Percentiles rank a stretch among this genome's conserved stretches.
Conservation (phyloP, 2,113 vertebrate species). For the Entosphenus tridentatus region DNA sequence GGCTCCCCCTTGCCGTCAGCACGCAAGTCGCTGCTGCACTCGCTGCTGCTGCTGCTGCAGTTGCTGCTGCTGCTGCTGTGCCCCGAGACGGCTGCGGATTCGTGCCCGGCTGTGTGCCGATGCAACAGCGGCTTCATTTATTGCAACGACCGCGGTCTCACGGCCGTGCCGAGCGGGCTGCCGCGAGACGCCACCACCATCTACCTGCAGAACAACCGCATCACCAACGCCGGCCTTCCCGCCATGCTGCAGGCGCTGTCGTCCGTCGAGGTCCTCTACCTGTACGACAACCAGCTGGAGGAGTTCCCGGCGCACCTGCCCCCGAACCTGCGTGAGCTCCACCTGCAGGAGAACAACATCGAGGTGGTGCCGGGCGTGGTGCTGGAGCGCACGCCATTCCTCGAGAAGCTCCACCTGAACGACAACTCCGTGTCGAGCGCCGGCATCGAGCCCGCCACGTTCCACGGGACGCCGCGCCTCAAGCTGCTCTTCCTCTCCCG, state of each 20-base stretch:
- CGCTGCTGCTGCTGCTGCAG: conserved; percentile 14
- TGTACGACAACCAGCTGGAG: conserved; percentile 72
- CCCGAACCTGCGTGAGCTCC: conserved; percentile 51
- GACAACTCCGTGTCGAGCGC: conserved; percentile 86
- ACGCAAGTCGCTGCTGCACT: background rate
- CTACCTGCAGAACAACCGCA: conserved; percentile 86
- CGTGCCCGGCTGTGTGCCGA: conserved; percentile 55
- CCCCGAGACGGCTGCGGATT: conserved; percentile 12
- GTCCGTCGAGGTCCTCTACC: conserved; percentile 50
- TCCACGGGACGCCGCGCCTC: conserved; percentile 45
- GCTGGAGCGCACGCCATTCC: conserved; percentile 44
- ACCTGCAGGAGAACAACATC: conserved; percentile 86
- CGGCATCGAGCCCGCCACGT: conserved; percentile 81
- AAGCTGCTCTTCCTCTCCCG: conserved; percentile 62
- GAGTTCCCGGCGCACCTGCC: conserved; percentile 54
- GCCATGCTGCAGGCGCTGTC: conserved; percentile 34
- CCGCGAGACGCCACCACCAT: conserved; percentile 48
- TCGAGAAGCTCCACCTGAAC: conserved; percentile 69
- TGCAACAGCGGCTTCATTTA: conserved; percentile 72
- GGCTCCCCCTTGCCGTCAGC: no score
- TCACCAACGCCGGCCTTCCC: conserved; percentile 61
- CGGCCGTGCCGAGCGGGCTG: conserved; percentile 48
- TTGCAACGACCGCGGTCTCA: conserved; percentile 78
- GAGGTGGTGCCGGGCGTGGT: conserved; percentile 40
- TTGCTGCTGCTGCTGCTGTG: conserved; percentile 19